Conservation (phyloP, 37 sponge, comb jelly and placozoan genomes). For the Spongilla lacustris region DNA sequence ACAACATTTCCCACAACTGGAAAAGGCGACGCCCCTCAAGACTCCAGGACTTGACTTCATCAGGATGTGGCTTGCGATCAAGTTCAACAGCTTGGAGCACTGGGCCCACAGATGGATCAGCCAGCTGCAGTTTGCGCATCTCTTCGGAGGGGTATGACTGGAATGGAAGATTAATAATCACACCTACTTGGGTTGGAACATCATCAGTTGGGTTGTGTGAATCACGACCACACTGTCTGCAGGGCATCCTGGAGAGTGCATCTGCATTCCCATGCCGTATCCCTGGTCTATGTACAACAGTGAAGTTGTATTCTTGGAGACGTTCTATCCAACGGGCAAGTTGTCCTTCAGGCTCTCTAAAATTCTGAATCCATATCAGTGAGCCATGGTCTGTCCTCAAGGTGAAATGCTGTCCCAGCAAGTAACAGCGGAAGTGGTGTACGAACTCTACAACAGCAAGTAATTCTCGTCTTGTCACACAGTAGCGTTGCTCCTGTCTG, state of each 20-base stretch:
- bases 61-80: conserved; percentile 1
- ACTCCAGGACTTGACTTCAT: conserved; percentile 11
- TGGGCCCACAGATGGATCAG: conserved; percentile 4
- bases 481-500: conserved; percentile 8
- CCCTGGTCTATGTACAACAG: not conserved
- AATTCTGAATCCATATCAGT: conserved; percentile 14
- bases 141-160: conserved; percentile 4
- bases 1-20: conserved; percentile 12
- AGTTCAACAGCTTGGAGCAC: conserved; percentile 8
- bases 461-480: conserved; percentile 35
- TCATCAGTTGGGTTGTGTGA: not conserved
- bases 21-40: conserved; percentile 12
- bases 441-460: conserved; percentile 18
- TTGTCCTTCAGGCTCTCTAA: conserved; percentile 25
- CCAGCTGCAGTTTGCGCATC: conserved; percentile 26
- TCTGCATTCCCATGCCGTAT: conserved; percentile 3
- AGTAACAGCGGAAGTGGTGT: conserved; percentile 19
- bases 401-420: conserved; percentile 13
- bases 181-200: not conserved
- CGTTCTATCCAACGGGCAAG: conserved; percentile 28
- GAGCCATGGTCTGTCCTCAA: conserved; percentile 33
- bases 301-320: not conserved
- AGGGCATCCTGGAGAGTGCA: conserved; percentile 11
- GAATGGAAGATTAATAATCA: not conserved
- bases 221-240: conserved; percentile 13